Evolutionary conservation across 2,797 vertebrate species (phyloP), one percentile per base, ranked within the genome.

Genomic region (Cichlasoma orientale): DNA sequence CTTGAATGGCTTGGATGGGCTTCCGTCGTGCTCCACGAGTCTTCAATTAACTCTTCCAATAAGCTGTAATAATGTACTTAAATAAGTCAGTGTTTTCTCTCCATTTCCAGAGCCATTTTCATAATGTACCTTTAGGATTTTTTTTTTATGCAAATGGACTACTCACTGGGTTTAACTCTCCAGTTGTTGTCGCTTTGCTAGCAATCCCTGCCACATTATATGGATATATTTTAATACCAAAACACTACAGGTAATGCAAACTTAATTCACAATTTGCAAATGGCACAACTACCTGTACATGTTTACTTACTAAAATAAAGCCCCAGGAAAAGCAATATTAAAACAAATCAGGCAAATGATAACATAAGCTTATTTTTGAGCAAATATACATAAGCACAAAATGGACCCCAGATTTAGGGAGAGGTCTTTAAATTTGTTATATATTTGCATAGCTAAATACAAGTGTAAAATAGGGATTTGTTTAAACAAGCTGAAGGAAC

Each of bases 41-140:
- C 33, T 36, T 33, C 31, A 7, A 33, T 7, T 33, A 33, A 33
- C 2, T 33, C 5, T 33, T 33, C 23, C n/a, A 41, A 41, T 41
- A 25, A 41, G 38, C 58, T 5, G 58, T 41, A 21, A 7, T 18
- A 10, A 25, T 71, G 16, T 5, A 59, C 23, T 16, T 9, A 2
- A 36, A 73, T 18, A 63, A 9, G 50, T 31, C 21, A 16, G 4
- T 57, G 5, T n/a, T 53, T 27, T 55, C 36, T 53, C 69, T 73
- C 25, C 23, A 19, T 70, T 31, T 58, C 25, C 47, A 31, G 44
- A 83, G 69, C 69, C 50, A 69, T 63, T 71, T 63, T 71, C 23
- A 25, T 33, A 36, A 41, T 25, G 68, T 27, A 10, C n/a, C 53
- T 16, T 21, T 72, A 27, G 5, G 41, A 66, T 44, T 63, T 18